Evolutionary conservation across 92 coral and sea anemone species (phyloP), one percentile per base, ranked within the genome.

Genomic region (Palythoa caribaeorum): DNA sequence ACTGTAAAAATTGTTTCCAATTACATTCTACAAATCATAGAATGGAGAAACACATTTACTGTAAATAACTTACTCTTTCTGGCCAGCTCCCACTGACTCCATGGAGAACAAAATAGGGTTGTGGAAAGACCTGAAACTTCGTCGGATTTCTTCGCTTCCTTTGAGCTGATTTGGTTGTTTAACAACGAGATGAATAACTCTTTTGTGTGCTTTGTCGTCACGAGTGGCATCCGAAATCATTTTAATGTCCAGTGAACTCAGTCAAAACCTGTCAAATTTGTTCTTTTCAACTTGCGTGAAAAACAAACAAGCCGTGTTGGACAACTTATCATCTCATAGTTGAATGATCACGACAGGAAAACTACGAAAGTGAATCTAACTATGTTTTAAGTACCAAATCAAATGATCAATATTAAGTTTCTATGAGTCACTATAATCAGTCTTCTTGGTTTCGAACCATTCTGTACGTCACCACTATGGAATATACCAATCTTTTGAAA

Each of bases 81-180:
- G 80, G 51, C 80, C 80, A 13, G 80, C 21, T n/a, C 80, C 80
- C 63, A 76, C 80, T 6, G 80, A 62, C 63, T 76, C 65, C 80
- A 76, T 76, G 11, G 80, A 50, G 14, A 76, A 51, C 10, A 17
- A 53, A 20, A n/a, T 48, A 51, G 40, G 57, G 12, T 53, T 76
- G 10, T 13, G 80, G 17, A 60, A 51, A 20, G 80, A 15, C n/a
- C 80, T 52, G 15, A 44, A n/a, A 19, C 80, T 76, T 19, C 59
- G 21, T 76, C 62, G 63, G 1, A 20, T 21, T 36, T 28, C 44
- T 76, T 76, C 39, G 80, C 65, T 60, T n/a, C 40, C 65, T 4
- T 76, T 51, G 60, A 48, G 11, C 5, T 48, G 80, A 38, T 14
- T 76, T 10, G 80, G 65, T 50, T 28, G 80, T 51, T 76, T 51